Evolutionary conservation across 2,113 vertebrate species (phyloP).

Genomic region (Campylomormyrus numenius): DNA sequence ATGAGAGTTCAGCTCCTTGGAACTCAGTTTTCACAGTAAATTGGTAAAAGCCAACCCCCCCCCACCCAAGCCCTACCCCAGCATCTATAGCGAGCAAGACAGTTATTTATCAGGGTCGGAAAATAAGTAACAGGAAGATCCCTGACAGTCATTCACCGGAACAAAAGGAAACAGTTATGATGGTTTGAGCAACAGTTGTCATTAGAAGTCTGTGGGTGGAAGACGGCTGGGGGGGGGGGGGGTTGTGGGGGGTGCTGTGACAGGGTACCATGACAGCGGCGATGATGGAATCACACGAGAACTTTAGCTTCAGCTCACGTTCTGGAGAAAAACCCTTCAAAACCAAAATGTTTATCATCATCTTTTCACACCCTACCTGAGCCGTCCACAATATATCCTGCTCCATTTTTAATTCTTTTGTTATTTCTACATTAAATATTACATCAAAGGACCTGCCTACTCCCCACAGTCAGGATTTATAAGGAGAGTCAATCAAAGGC

Average conservation of each 20-base stretch:
- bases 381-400: not conserved
- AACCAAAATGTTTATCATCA: not conserved
- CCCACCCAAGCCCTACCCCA: not conserved
- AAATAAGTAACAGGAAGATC: not conserved
- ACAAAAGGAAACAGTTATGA: constrained; percentile 10
- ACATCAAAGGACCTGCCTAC: not conserved
- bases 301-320: not conserved
- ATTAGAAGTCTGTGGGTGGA: not conserved
- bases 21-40: not conserved
- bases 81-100: not conserved
- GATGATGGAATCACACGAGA: too few species aligned
- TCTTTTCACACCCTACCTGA: not conserved
- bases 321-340: not conserved
- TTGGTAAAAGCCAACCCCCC: not conserved
- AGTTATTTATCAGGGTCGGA: not conserved
- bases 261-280: not conserved
- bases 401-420: not conserved
- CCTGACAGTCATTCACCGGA: not conserved
- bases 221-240: too few species aligned
- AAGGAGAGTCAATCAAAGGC: not conserved
- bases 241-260: too few species aligned
- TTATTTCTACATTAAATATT: not conserved
- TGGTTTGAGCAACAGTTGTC: not conserved
- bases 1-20: not conserved
- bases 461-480: not conserved